Evolutionary conservation across 1,140 invertebrate genomes (phyloP), one percentile per base, ranked within the genome.

Genomic region (Cepaea nemoralis): DNA sequence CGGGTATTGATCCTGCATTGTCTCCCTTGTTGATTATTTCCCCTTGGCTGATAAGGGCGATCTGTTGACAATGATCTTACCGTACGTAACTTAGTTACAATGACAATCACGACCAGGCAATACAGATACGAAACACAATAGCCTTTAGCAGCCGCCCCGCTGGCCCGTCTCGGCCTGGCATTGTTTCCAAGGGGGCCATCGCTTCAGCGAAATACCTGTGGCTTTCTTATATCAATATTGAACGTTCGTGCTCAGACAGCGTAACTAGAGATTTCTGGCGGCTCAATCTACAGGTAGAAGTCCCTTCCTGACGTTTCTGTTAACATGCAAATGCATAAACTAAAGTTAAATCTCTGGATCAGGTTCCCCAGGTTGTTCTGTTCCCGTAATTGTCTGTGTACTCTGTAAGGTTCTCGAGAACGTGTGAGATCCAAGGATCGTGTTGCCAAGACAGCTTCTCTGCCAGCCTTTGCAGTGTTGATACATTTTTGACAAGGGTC

Each of bases 291-390:
- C 55, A 59, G 12, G n/a, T 59, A 14, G 55, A n/a, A 24, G n/a
- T 22, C 14, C 22, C n/a, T 5, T 59, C 55, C n/a, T 59, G n/a
- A 14, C 5, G 55, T 59, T 59, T 59, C 55, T 59, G 55, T 59
- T 59, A 24, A 59, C 55, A 59, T 59, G 55, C n/a, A 19, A 59
- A 59, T 59, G 55, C 55, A 59, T 59, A 59, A 59, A 59, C 8
- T 45, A 45, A 45, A 19, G 42, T 45, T 45, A 45, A 45, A 45
- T 45, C 55, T 59, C 3, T 12, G 5, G 55, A 59, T 59, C 22
- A n/a, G 55, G 22, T 59, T 59, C 12, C n/a, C 5, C 3, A 6
- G 5, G n/a, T 24, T 35, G 59, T 37, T 67, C 16, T 67, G 33
- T 79, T 24, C 45, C 14, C 37, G 27, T 39, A 42, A 35, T 31